Evolutionary conservation across 2,113 vertebrate genomes (phyloP).

Genomic region (Pituophis catenifer): DNA sequence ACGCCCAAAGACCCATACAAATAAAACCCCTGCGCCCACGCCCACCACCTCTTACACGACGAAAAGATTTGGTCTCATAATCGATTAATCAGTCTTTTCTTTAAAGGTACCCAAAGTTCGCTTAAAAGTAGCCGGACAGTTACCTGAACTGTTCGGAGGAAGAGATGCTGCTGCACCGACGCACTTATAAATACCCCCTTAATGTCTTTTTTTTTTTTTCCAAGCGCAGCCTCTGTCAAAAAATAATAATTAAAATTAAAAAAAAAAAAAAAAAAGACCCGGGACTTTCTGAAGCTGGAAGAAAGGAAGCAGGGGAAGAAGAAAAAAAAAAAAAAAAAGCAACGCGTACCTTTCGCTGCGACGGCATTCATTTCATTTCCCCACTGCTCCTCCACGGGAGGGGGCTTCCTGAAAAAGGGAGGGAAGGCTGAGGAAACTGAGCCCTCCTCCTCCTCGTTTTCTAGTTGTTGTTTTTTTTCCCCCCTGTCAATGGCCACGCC

Average conservation of each 20-base stretch:
- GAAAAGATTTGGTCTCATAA: not conserved
- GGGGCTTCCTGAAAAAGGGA: not conserved
- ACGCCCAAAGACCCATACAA: no score
- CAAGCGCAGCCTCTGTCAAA: not conserved
- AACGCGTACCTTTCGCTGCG: not conserved
- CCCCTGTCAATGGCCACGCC: not conserved
- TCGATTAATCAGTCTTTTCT: not conserved
- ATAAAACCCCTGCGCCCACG: not conserved
- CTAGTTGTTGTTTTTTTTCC: not conserved
- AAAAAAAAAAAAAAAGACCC: no score
- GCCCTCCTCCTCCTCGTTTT: not conserved
- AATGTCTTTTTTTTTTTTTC: not conserved
- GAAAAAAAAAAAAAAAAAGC: rapidly evolving
- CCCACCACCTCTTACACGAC: not conserved
- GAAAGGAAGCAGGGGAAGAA: not conserved
- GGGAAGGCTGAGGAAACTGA: not conserved
- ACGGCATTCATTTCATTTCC: not conserved
- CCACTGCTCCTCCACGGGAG: not conserved
- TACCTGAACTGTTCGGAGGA: not conserved
- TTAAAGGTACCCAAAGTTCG: not conserved
- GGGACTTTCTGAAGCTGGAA: not conserved
- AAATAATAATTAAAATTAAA: no score
- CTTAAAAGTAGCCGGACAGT: not conserved
- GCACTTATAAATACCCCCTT: not conserved
- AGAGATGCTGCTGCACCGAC: not conserved